phyloP scores from a whole-genome alignment of 2,113 vertebrate species.

The Bucco capensis region DNA sequence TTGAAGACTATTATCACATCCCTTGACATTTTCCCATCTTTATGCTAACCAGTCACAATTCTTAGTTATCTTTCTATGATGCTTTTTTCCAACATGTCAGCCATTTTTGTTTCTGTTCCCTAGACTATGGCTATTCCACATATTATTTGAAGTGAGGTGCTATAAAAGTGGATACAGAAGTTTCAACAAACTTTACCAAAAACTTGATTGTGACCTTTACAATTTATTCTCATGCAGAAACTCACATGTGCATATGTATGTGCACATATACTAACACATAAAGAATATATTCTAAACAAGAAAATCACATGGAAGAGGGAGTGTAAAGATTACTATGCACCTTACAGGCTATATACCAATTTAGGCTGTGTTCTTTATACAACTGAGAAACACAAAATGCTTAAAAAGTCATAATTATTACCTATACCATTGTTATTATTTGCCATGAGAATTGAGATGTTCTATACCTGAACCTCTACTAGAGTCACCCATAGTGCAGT shows the following conservation, averaged over 20 bases:
- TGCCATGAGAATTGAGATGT: neutral
- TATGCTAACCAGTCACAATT: neutral
- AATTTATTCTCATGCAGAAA: neutral
- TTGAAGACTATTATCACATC: neutral
- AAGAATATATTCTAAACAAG: neutral
- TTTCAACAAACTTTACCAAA: neutral
- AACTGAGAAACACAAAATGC: neutral
- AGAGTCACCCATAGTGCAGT: neutral
- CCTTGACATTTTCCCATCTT: neutral
- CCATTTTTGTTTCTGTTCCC: neutral
- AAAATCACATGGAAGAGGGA: neutral
- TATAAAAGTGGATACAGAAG: neutral
- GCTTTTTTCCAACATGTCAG: neutral
- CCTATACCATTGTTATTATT: neutral
- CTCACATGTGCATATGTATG: too few relatives aligned
- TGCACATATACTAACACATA: neutral
- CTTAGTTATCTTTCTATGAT: neutral
- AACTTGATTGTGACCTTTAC: neutral
- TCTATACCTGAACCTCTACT: neutral
- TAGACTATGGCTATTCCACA: neutral
- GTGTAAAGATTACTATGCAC: neutral
- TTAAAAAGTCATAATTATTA: neutral
- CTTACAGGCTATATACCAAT: neutral
- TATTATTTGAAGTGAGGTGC: neutral
- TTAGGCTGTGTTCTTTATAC: neutral